A percentile compares a stretch with the other conserved stretches of the same genome.
Conservation (phyloP, 2,797 vertebrate genomes). For the Emys orbicularis region DNA sequence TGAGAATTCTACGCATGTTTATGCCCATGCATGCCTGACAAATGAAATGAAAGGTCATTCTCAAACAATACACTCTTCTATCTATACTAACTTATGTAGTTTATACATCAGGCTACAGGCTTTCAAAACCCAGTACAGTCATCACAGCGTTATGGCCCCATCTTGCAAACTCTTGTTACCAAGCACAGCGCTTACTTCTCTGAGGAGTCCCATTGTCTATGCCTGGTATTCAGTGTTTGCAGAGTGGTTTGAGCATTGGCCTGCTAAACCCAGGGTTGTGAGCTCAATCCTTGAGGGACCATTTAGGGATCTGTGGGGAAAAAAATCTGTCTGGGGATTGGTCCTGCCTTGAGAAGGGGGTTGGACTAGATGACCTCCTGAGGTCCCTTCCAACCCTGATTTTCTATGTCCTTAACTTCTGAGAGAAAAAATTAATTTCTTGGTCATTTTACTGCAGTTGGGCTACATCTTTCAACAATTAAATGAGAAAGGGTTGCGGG, state of each 20-base stretch:
- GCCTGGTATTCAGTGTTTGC: neutral
- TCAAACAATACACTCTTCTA: constrained; percentile 39
- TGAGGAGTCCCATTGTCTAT: neutral
- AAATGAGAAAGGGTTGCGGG: neutral
- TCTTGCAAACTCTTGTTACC: neutral
- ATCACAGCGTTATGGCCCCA: neutral
- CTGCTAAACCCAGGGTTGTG: too few relatives aligned
- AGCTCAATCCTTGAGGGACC: too few relatives aligned
- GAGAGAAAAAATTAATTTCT: neutral
- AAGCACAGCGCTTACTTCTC: neutral
- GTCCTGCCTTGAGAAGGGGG: too few relatives aligned
- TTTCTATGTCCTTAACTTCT: neutral
- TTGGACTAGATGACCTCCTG: too few relatives aligned
- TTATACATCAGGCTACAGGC: neutral
- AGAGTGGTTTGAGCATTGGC: neutral
- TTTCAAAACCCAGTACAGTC: neutral
- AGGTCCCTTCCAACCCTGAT: too few relatives aligned
- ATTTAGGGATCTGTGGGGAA: too few relatives aligned
- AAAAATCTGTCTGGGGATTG: too few relatives aligned
- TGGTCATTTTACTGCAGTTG: neutral
- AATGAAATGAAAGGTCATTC: constrained; percentile 59
- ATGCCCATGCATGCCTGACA: constrained; percentile 35
- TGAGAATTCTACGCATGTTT: constrained; percentile 40
- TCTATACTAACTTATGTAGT: constrained; percentile 24
- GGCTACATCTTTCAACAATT: rapidly evolving